These are phyloP conservation scores for Bradysia coprophila DNA, from an alignment of 1,140 invertebrate genomes.

Conservation along the genomic window DNA sequence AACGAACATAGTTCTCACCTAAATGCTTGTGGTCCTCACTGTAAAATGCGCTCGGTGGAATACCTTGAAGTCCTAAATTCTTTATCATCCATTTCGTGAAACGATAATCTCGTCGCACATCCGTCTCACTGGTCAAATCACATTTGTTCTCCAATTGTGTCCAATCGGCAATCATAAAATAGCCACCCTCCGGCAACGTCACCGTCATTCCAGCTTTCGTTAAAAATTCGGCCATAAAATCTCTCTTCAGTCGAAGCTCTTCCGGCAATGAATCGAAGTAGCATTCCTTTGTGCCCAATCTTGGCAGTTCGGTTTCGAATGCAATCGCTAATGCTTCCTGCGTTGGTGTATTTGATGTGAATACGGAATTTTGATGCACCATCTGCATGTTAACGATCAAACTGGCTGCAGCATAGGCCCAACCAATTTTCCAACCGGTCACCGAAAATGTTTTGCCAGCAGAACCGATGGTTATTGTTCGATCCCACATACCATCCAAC, in stretches of 20 bases:
- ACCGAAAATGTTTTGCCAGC: constrained; percentile 96
- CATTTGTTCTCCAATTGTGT: constrained; percentile 40
- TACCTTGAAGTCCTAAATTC: constrained; percentile 80
- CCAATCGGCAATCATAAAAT: constrained; percentile 94
- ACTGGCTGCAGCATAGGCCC: constrained; percentile 75
- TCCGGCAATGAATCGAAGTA: constrained; percentile 65
- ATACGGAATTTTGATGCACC: constrained; percentile 88
- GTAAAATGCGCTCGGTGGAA: constrained; percentile 92
- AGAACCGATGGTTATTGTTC: constrained; percentile 92
- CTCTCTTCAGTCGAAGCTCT: constrained; percentile 68
- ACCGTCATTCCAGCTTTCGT: constrained; percentile 74
- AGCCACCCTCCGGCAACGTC: constrained; percentile 90
- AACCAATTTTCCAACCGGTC: constrained; percentile 96
- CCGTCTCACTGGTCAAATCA: constrained; percentile 42
- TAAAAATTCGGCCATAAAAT: constrained; percentile 64
- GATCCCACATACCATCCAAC: constrained; percentile 91
- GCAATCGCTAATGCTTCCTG: constrained; percentile 82
- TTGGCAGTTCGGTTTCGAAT: constrained; percentile 69
- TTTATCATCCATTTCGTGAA: constrained; percentile 93
- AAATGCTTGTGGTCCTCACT: constrained; percentile 59
- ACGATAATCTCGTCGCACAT: constrained; percentile 65
- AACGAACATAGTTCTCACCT: constrained; percentile 75
- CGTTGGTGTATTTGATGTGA: constrained; percentile 68
- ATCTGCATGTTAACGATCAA: constrained; percentile 66
- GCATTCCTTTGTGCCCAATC: constrained; percentile 54